Conservation (phyloP, 2,113 vertebrate species). For the Lepidothrix coronata region DNA sequence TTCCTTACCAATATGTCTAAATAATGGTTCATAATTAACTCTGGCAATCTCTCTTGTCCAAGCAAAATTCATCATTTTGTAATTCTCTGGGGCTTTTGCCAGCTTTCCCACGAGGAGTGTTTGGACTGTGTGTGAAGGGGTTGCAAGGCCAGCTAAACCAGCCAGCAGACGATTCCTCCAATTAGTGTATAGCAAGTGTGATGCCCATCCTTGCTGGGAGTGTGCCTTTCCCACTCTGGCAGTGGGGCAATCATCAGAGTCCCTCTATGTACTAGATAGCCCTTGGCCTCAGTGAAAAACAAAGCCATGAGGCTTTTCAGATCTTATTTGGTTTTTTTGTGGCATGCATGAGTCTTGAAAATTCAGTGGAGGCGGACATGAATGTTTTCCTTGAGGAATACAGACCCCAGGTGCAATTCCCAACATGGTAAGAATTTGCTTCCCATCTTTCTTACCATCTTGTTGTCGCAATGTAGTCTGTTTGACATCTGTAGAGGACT, state of each 20-base stretch:
- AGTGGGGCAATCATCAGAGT: neutral
- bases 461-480: neutral
- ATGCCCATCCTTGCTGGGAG: neutral
- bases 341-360: neutral
- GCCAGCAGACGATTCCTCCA: neutral
- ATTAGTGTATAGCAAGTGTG: neutral
- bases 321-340: neutral
- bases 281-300: neutral
- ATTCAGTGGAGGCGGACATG: neutral
- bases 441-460: neutral
- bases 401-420: neutral
- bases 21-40: slow-evolving; percentile 58
- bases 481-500: neutral
- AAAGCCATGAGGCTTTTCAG: neutral
- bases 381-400: neutral
- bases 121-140: slow-evolving; percentile 25
- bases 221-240: neutral
- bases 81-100: slow-evolving; percentile 39
- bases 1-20: slow-evolving; percentile 48
- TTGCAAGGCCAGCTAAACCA: slow-evolving; percentile 9
- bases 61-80: slow-evolving; percentile 41
- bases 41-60: slow-evolving; percentile 41
- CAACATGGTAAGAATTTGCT: neutral
- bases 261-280: neutral
- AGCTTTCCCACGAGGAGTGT: neutral